Base-by-base conservation (phyloP, 2,888 invertebrate genomes). In the Pecten maximus region DNA sequence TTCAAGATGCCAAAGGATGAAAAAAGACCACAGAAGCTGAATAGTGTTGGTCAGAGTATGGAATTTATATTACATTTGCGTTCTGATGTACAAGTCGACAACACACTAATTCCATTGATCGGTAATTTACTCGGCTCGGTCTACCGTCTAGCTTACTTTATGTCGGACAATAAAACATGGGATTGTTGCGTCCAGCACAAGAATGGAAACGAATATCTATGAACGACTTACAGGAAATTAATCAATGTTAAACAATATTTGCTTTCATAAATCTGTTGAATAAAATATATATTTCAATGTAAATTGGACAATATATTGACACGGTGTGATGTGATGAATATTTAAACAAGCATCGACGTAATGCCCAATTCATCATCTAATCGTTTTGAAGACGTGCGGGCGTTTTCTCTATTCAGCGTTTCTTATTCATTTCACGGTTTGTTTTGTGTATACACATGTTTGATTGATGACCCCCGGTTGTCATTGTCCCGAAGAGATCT, bases 401-500 rank as follows among this genome's bases (percentile, higher is more conserved):
- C 54, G 23, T 15, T 74, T 35, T 35, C 15, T 74, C 74, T 74
- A 74, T 35, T 74, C 74, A 35, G 74, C 74, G 15, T 74, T 74
- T 35, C 35, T 35, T 74, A 74, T 74, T 74, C 8, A 28, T 74
- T 8, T 35, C 74, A 35, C 35, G 74, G 74, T 8, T 28, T 74
- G 6, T 74, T n/a, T 74, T 28, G 23, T 74, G 2, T 28, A 6
- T 10, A 23, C 35, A 74, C 74, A 15, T 74, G 35, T 74, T 19
- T 74, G 74, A 74, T 74, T 74, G 74, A 74, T 74, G 74, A 74
- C 74, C 23, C 74, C 74, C 74, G 74, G 35, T 74, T 35, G 74
- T 28, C 28, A 74, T 35, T 74, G 74, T 74, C 6, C 74, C 74
- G 74, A 74, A 74, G 35, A 74, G 35, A 74, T 74, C 74, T 74